Evolutionary conservation across 2,113 vertebrate genomes (phyloP), one percentile per base, ranked within the genome.

Genomic region (Pogona vitticeps): DNA sequence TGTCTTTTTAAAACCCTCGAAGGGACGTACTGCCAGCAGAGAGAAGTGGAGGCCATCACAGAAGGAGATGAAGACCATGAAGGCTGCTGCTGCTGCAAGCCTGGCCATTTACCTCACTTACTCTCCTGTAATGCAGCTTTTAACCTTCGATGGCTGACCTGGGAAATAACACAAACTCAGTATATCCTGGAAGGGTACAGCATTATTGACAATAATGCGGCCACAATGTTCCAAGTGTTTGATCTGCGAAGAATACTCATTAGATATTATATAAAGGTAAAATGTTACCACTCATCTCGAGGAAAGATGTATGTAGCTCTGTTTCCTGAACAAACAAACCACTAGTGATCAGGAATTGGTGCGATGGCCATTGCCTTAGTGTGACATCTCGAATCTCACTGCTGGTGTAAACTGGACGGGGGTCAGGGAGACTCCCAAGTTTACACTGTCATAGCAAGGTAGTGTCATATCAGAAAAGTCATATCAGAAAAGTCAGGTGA

Each of bases 21-120:
- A 99, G 99, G 99, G 52, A 99, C 99, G 0, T 99, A 99, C 85
- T 99, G 99, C 95, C 99, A 99, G 95, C 98, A 99, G 96, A 95
- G 99, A 75, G 99, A 99, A 95, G 99, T 99, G 88, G 99, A 99
- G 91, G 99, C 98, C 93, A 99, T 99, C 94, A 98, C 97, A 23
- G 99, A 99, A 92, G 98, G 98, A 0, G 98, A 99, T 31, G 98
- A 99, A 92, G 98, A 98, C 0, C 97, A 99, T 1, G 96, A 98
- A 1, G 97, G 96, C 36, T 99, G 99, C 95, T 99, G 98, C 95
- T 99, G 98, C 93, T 99, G 98, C 28, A 96, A 98, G 87, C 98
- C 98, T 0, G 98, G 99, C 8, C 98, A 98, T 95, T 84, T 98
- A 93, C 98, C 98, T 18, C 98, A 99, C 93, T 94, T 98, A 90